Evolutionary conservation across 92 coral and sea anemone species (phyloP).

Genomic region (Epizoanthus scotinus): DNA sequence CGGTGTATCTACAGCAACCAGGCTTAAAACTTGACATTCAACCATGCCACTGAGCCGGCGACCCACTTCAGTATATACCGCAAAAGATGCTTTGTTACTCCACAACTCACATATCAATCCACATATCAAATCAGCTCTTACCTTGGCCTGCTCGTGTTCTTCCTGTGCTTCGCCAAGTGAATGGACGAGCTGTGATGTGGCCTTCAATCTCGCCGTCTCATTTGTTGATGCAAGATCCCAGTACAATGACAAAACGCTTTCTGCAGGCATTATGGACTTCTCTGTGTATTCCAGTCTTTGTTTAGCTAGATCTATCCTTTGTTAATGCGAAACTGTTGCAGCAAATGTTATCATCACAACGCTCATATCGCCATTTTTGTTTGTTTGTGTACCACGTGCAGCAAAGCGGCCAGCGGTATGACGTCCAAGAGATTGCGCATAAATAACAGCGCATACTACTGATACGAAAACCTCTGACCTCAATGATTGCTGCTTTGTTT

Average conservation of each 20-base stretch:
- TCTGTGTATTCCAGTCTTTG: neutral
- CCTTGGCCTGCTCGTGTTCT: conserved; percentile 39
- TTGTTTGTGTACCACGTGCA: conserved; percentile 35
- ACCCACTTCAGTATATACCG: too few relatives aligned
- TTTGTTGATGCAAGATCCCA: conserved; percentile 94
- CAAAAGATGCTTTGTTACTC: neutral
- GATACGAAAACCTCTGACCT: neutral
- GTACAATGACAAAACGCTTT: conserved; percentile 73
- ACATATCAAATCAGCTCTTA: neutral
- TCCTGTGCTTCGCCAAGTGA: conserved; percentile 63
- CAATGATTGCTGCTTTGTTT: too few relatives aligned
- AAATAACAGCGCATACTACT: neutral
- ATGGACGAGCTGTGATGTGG: conserved; percentile 66
- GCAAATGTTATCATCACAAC: neutral
- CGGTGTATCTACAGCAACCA: too few relatives aligned
- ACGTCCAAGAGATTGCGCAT: neutral
- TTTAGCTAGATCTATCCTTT: neutral
- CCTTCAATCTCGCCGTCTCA: conserved; percentile 77
- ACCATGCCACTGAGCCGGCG: too few relatives aligned
- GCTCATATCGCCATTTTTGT: neutral
- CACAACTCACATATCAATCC: neutral
- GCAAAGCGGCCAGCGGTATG: conserved; percentile 27
- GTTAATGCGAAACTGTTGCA: neutral
- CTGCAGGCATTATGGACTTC: conserved; percentile 63
- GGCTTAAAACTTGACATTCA: too few relatives aligned